phyloP scores from a whole-genome alignment of 2,113 vertebrate species.

The Chascanopsetta lugubris region DNA sequence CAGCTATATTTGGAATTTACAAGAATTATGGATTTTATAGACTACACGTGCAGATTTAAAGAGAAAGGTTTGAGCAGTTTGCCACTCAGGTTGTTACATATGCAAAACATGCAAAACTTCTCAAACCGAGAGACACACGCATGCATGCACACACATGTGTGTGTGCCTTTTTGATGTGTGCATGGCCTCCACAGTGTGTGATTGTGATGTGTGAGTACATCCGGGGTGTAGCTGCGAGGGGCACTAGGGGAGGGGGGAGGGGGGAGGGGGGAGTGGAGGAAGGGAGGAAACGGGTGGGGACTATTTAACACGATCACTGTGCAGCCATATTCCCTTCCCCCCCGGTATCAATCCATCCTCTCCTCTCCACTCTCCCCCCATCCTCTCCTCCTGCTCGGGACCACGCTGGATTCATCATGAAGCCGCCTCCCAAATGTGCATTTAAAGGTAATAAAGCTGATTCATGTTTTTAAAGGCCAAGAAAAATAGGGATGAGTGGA shows the following conservation, averaged over 20 bases:
- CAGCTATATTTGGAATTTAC: too few species aligned
- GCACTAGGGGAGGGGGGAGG: constrained; percentile 32
- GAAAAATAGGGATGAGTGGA: constrained; percentile 27
- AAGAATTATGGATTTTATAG: too few species aligned
- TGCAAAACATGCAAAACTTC: too few species aligned
- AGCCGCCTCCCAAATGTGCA: constrained; percentile 32
- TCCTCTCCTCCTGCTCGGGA: constrained; percentile 28
- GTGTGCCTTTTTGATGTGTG: constrained; percentile 17
- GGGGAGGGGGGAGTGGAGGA: constrained; percentile 55
- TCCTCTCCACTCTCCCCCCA: constrained; percentile 21
- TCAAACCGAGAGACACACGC: constrained; percentile 52
- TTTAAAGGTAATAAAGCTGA: constrained; percentile 64
- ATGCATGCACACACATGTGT: neutral
- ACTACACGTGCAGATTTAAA: too few species aligned
- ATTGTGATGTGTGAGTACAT: constrained; percentile 62
- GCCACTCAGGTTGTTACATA: constrained; percentile 49
- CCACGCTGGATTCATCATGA: constrained; percentile 45
- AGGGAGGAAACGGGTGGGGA: constrained; percentile 61
- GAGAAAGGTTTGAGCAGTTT: too few species aligned
- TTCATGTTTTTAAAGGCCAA: constrained; percentile 41
- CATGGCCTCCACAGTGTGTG: constrained; percentile 17
- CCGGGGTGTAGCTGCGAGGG: constrained; percentile 54
- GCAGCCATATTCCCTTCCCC: constrained; percentile 71
- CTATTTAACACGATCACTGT: constrained; percentile 77
- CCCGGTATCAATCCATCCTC: constrained; percentile 43